These are phyloP conservation scores for Brienomyrus brachyistius DNA, from an alignment of 2,113 vertebrate species.

Conservation along the genomic window DNA sequence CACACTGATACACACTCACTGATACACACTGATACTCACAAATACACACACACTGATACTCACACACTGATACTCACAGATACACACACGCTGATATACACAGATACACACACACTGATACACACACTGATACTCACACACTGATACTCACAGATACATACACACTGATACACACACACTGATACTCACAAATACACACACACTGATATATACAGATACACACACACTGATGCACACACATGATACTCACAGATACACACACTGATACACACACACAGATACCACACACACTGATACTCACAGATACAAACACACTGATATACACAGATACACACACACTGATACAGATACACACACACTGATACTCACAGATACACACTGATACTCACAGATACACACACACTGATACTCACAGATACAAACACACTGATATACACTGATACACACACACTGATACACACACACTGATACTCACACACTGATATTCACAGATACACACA, in stretches of 20 bases:
- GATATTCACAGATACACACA: not conserved
- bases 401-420: not conserved
- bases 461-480: too few species aligned
- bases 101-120: not conserved
- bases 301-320: constrained; percentile 4
- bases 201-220: not conserved
- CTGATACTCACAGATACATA: not conserved
- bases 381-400: not conserved
- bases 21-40: not conserved
- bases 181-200: not conserved
- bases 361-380: not conserved
- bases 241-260: not conserved
- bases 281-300: too few species aligned
- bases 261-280: too few species aligned
- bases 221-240: too few species aligned
- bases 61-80: not conserved
- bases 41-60: not conserved
- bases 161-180: constrained; percentile 1
- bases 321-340: not conserved
- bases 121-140: not conserved
- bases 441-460: not conserved
- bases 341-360: not conserved
- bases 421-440: not conserved
- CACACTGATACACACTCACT: too few species aligned
- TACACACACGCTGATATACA: constrained; percentile 2